Percentiles rank a stretch among this genome's conserved stretches.
phyloP scores from a whole-genome alignment of 2,113 vertebrate species.

The Callopanchax toddi region DNA sequence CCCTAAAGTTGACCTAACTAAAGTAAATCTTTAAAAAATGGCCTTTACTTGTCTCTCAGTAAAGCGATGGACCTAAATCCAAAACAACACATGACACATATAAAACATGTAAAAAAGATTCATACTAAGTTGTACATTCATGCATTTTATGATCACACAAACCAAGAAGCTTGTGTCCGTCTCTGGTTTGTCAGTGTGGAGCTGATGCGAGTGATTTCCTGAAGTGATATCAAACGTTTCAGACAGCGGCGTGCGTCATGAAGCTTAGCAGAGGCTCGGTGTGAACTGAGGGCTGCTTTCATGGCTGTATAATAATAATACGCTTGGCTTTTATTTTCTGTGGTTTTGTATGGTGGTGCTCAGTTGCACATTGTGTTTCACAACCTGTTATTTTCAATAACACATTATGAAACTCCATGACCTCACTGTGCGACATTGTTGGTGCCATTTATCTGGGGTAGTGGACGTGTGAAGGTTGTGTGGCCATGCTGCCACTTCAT shows the following conservation, averaged over 20 bases:
- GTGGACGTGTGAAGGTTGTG: background rate
- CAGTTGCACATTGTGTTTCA: conserved; percentile 39
- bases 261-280: conserved; percentile 19
- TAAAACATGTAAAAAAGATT: background rate
- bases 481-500: background rate
- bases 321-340: conserved; percentile 12
- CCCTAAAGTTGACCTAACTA: background rate
- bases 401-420: conserved; percentile 33
- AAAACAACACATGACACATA: background rate
- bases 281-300: conserved; percentile 3
- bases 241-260: conserved; percentile 7
- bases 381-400: conserved; percentile 38
- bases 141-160: conserved; percentile 4
- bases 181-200: conserved; percentile 2
- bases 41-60: background rate
- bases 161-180: conserved; percentile 4
- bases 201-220: conserved; percentile 28
- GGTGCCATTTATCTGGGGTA: background rate
- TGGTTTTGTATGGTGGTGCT: conserved; percentile 38
- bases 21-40: background rate
- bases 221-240: conserved; percentile 23
- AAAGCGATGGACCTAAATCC: no score
- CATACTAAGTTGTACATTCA: conserved; percentile 10
- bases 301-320: conserved; percentile 26
- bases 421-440: conserved; percentile 19